Evolutionary conservation across 2,797 vertebrate species (phyloP), one percentile per base, ranked within the genome.

Genomic region (Sebastes trivittatus): DNA sequence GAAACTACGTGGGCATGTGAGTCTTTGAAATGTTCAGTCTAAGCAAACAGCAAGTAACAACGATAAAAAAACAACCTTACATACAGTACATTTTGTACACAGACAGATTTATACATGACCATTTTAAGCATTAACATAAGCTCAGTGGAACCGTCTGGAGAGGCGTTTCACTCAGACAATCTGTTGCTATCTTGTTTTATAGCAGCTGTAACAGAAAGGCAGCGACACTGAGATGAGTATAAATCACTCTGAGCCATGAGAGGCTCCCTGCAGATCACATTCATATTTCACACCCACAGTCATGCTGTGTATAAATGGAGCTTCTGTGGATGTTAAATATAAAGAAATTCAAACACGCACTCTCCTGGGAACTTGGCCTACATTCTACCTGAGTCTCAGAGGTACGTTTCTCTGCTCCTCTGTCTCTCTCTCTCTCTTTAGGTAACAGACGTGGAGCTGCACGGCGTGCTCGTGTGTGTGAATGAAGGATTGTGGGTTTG

Each of bases 291-390:
- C 63, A 54, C 82, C 71, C 30, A n/a, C 25, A 42, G 58, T 77
- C 78, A 38, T 5, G 62, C 70, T 68, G 86, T 68, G 86, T 36
- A 87, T 91, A 91, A 89, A 90, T 87, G 86, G 65, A 78, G 87
- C 90, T 85, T 86, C 90, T 93, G 90, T 92, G 63, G 78, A 86
- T 36, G 77, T 58, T 61, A 62, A 83, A 80, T 80, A 82, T 78
- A 34, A 82, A 84, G 79, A 83, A 30, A 80, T 60, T 80, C 68
- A 75, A 78, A 88, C 78, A 80, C 61, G 27, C 65, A 4, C 36
- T 76, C 66, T 78, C 75, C 71, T 75, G 63, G 74, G 82, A 87
- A 23, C 56, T 34, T 73, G 77, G 68, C 74, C 66, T 42, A 30
- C 29, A 22, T 81, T 91, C 72, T 61, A 75, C 72, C 81, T 62